Conservation (phyloP, 2,888 invertebrate genomes). For the Hipparchia semele region DNA sequence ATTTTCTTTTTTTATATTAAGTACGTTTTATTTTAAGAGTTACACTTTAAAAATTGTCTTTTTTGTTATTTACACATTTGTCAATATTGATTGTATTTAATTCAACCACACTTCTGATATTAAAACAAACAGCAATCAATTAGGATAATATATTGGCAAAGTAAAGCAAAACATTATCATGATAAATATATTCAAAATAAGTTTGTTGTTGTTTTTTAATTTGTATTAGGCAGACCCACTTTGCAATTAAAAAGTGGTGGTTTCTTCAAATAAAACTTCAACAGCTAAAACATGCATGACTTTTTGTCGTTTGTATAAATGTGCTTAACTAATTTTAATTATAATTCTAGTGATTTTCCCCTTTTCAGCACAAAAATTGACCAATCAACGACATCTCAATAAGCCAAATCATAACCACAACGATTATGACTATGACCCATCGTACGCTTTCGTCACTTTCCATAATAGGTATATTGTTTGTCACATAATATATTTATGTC, state of each 20-base stretch:
- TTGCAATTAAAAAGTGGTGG: background rate
- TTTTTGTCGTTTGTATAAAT: conserved; percentile 16
- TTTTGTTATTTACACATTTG: conserved; percentile 3
- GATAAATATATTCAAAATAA: background rate
- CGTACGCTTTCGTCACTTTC: conserved; percentile 90
- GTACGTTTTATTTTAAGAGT: conserved; percentile 1
- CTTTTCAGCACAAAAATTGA: conserved; percentile 61
- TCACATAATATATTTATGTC: background rate
- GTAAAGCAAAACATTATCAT: background rate
- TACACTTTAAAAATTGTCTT: background rate
- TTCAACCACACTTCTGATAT: background rate
- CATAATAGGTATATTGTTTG: conserved; percentile 83
- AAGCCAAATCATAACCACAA: conserved; percentile 74
- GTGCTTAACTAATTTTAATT: conserved; percentile 19
- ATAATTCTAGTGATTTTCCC: conserved; percentile 24
- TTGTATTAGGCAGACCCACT: background rate
- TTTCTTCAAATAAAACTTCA: conserved; percentile 5
- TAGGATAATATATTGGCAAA: background rate
- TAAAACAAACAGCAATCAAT: background rate
- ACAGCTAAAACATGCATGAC: conserved; percentile 26
- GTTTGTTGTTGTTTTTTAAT: background rate
- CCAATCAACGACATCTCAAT: conserved; percentile 51
- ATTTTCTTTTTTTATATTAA: conserved; percentile 46
- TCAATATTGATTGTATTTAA: background rate
- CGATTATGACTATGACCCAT: conserved; percentile 87